Evolutionary conservation across 2,113 vertebrate species (phyloP), one percentile per base, ranked within the genome.

Genomic region (Leptodactylus fuscus): DNA sequence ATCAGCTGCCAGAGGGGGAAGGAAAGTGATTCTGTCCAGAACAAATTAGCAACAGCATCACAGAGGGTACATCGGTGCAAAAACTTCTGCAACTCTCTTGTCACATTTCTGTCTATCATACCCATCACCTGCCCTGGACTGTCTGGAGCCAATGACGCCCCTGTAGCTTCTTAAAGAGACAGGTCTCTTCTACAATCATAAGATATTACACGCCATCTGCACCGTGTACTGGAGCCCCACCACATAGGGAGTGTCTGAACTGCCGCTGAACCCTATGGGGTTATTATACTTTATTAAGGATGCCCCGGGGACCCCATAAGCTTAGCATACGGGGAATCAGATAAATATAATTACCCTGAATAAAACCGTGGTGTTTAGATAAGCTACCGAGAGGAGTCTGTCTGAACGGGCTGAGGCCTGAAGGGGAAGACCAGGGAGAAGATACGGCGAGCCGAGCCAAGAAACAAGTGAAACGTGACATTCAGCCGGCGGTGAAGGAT

Each of bases 381-480:
- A 85, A 86, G 76, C 76, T 81, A 48, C 77, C 20, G 24, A 79
- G 83, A 46, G 36, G 75, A 71, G 75, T 34, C 60, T n/a, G 29
- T n/a, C n/a, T n/a, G n/a, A 38, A 58, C n/a, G 75, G 75, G 83
- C 55, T 22, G 74, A 32, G 83, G 84, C 84, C 76, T 85, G 75
- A 60, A 81, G 65, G 34, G 62, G 48, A 73, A 58, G 76, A 22
- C 22, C 36, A 24, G 34, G 65, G 60, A 73, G 48, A 86, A 55
- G 75, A 85, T 76, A 44, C 71, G n/a, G 44, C 9, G 38, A 38
- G 22, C 18, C 34, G 27, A 27, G 77, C 53, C 77, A 80, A 62
- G 62, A 73, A 86, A 55, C n/a, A 71, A 81, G 24, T 65, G 48
- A 80, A 81, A 81, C 65, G 65, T 86, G 84, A 86, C 84, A 80